Percentiles rank a stretch among this genome's conserved stretches.
Conservation (phyloP, 2,113 vertebrate species). For the Xiphophorus maculatus region DNA sequence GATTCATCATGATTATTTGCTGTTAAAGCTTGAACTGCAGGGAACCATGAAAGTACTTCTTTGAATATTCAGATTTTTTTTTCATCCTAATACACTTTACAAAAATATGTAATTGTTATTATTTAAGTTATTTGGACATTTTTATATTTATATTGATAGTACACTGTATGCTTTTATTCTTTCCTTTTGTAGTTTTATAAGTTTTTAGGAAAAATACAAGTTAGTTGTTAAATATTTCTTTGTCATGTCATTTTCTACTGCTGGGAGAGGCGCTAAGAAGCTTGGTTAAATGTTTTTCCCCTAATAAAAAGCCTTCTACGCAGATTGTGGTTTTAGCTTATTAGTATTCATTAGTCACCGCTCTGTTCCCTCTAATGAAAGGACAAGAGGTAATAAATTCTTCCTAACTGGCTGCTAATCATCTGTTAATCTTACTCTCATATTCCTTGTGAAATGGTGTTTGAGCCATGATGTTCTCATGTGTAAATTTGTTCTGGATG, state of each 20-base stretch:
- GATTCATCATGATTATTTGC: too few relatives aligned
- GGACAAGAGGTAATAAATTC: constrained; percentile 71
- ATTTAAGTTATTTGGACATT: background rate
- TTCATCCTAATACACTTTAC: background rate
- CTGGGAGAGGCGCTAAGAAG: constrained; percentile 40
- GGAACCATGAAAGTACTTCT: too few relatives aligned
- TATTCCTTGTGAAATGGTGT: constrained; percentile 33
- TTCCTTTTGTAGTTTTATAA: too few relatives aligned
- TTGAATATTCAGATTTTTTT: background rate
- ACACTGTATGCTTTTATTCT: too few relatives aligned
- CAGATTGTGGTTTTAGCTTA: constrained; percentile 46
- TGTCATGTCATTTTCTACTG: constrained; percentile 10
- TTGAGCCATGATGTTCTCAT: background rate
- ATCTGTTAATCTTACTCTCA: constrained; percentile 62
- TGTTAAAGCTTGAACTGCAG: too few relatives aligned
- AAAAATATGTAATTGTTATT: background rate
- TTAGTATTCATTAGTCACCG: constrained; percentile 74
- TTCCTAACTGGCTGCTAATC: constrained; percentile 72
- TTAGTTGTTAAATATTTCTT: background rate
- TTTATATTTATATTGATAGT: too few relatives aligned
- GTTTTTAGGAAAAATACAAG: background rate
- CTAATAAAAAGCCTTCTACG: constrained; percentile 51
- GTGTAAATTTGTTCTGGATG: constrained; percentile 8
- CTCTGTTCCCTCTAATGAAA: constrained; percentile 72
- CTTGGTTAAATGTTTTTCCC: constrained; percentile 29